Conservation (phyloP, 2,888 invertebrate genomes). For the Lepidochitona cinerea region DNA sequence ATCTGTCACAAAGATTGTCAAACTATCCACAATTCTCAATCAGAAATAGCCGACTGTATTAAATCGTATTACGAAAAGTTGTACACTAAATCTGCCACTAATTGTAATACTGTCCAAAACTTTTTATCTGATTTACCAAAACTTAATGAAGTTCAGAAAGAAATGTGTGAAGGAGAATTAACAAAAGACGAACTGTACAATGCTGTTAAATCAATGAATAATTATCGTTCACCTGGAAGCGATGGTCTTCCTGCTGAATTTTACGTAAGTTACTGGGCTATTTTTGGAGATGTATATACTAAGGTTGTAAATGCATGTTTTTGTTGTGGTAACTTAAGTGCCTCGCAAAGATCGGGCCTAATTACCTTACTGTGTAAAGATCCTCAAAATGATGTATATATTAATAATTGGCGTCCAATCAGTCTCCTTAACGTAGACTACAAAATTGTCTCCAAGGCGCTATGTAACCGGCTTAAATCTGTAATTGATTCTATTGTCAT, state of each 20-base stretch:
- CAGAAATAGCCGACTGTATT: background rate
- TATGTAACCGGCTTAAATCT: slow-evolving; percentile 26
- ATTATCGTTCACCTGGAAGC: no score
- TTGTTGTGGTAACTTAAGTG: slow-evolving; percentile 15
- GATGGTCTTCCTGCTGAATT: no score
- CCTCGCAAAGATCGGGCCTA: slow-evolving; percentile 15
- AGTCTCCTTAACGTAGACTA: slow-evolving; percentile 38
- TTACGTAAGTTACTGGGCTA: no score
- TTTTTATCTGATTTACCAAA: background rate
- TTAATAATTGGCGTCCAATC: slow-evolving; percentile 41
- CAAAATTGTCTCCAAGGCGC: slow-evolving; percentile 36
- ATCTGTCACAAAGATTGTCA: background rate
- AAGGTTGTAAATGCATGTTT: slow-evolving; percentile 18
- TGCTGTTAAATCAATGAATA: no score
- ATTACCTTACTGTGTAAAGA: slow-evolving; percentile 40
- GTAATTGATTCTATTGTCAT: slow-evolving; percentile 30
- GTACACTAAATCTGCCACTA: background rate
- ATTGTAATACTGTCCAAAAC: background rate
- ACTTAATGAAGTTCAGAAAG: background rate
- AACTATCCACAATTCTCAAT: background rate
- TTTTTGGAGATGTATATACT: no score
- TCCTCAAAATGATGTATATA: slow-evolving; percentile 15
- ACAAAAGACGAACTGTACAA: background rate
- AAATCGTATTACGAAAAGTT: background rate
- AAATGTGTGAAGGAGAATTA: background rate